Conservation (phyloP, 2,888 invertebrate genomes). For the Melanostoma scalare region DNA sequence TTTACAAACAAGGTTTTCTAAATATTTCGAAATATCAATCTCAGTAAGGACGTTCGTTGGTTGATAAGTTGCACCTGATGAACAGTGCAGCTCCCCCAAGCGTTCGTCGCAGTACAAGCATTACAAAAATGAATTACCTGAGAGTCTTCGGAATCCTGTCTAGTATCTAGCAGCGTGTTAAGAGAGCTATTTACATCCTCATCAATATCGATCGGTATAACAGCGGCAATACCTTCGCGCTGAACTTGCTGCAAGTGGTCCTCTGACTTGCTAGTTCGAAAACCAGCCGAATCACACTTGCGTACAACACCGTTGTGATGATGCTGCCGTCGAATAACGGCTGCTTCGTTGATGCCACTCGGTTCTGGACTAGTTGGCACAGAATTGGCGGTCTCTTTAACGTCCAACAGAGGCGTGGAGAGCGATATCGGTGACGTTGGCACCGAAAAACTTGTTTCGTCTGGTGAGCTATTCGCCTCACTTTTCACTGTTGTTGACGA, state of each 20-base stretch:
- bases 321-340: conserved; percentile 80
- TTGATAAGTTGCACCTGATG: conserved; percentile 24
- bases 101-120: conserved; percentile 11
- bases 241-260: conserved; percentile 91
- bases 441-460: conserved; percentile 82
- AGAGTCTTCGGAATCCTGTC: conserved; percentile 84
- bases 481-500: conserved; percentile 82
- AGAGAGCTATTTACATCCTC: conserved; percentile 96
- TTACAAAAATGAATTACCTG: conserved; percentile 78
- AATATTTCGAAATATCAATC: conserved; percentile 14
- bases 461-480: conserved; percentile 79
- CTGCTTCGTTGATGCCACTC: conserved; percentile 75
- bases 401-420: conserved; percentile 81
- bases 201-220: conserved; percentile 93
- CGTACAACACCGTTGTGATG: conserved; percentile 84
- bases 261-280: conserved; percentile 94
- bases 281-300: conserved; percentile 85
- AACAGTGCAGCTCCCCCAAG: conserved; percentile 33
- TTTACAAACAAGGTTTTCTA: conserved; percentile 48
- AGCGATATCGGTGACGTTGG: conserved; percentile 83
- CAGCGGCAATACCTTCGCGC: conserved; percentile 87
- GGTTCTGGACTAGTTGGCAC: conserved; percentile 88
- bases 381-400: conserved; percentile 83
- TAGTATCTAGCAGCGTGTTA: conserved; percentile 93
- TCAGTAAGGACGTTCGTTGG: background rate